Evolutionary conservation across 2,888 invertebrate genomes (phyloP).

Genomic region (Lathronympha strigana): DNA sequence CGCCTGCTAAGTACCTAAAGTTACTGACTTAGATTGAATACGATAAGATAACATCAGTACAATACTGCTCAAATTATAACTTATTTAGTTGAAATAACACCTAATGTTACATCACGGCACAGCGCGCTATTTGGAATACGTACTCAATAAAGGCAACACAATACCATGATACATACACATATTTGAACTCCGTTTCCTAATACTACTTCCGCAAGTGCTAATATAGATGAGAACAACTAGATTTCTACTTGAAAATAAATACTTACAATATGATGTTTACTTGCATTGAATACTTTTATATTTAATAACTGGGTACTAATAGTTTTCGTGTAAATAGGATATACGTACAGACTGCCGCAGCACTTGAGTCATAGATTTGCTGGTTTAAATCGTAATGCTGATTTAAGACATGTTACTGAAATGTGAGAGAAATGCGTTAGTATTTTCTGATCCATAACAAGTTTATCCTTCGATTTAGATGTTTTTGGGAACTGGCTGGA

Average conservation of each 20-base stretch:
- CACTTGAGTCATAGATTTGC: not conserved
- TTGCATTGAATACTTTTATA: constrained; percentile 15
- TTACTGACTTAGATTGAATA: too few relatives aligned
- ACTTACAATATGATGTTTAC: constrained; percentile 13
- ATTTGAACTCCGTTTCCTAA: constrained; percentile 31
- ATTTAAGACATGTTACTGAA: constrained; percentile 9
- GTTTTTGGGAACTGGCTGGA: constrained; percentile 77
- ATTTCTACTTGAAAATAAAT: constrained; percentile 26
- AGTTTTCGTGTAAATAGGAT: constrained; percentile 13
- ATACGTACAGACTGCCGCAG: constrained; percentile 12
- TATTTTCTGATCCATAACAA: not conserved
- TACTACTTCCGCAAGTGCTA: constrained; percentile 27
- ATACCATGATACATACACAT: constrained; percentile 16
- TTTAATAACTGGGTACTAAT: constrained; percentile 25
- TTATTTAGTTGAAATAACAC: not conserved
- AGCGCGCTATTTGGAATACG: not conserved
- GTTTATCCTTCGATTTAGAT: constrained; percentile 59
- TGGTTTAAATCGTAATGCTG: constrained; percentile 3
- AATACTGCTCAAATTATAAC: too few relatives aligned
- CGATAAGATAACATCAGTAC: too few relatives aligned
- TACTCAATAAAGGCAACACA: constrained; percentile 30
- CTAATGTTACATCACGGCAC: not conserved
- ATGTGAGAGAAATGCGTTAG: constrained; percentile 27
- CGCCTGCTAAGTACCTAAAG: too few relatives aligned
- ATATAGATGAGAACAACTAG: constrained; percentile 25